These are phyloP conservation scores for Aphelenchoides besseyi DNA, from an alignment of 1,140 invertebrate species.

Conservation along the genomic window DNA sequence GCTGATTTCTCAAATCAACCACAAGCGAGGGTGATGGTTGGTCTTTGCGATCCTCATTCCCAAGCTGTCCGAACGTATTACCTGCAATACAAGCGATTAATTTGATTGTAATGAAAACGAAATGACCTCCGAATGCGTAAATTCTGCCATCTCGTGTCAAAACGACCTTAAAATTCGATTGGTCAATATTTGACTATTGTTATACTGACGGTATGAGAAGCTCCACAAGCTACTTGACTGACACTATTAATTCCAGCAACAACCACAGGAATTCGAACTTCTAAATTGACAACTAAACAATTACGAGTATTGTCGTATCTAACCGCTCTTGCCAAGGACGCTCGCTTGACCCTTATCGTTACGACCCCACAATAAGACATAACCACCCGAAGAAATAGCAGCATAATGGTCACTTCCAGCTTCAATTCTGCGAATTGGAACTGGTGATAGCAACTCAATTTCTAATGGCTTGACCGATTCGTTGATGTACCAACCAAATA, in stretches of 20 bases:
- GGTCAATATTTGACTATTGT: too few relatives aligned
- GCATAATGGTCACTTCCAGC: slow-evolving; percentile 28
- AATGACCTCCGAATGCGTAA: slow-evolving; percentile 22
- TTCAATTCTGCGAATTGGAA: slow-evolving; percentile 22
- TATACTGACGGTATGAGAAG: too few relatives aligned
- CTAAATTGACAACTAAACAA: slow-evolving; percentile 3
- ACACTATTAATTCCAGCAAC: slow-evolving; percentile 4
- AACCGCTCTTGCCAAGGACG: slow-evolving; percentile 1
- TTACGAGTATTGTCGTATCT: background rate
- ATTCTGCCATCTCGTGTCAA: slow-evolving; percentile 26
- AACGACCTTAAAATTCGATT: too few relatives aligned
- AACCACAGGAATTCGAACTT: slow-evolving; percentile 1
- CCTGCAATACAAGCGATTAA: too few relatives aligned
- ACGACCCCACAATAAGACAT: slow-evolving; percentile 6
- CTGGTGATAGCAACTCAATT: background rate
- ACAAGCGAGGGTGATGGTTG: slow-evolving; percentile 6
- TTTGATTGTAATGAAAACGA: too few relatives aligned
- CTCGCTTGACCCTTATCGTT: slow-evolving; percentile 10
- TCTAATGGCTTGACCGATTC: slow-evolving; percentile 22
- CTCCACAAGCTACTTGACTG: slow-evolving; percentile 20
- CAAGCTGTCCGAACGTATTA: slow-evolving; percentile 30
- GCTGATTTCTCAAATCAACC: slow-evolving; percentile 10
- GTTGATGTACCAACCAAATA: slow-evolving; percentile 20
- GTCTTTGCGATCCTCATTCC: background rate
- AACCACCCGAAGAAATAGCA: slow-evolving; percentile 14